Conservation (phyloP, 2,888 invertebrate species). For the Lampropteryx suffumata region DNA sequence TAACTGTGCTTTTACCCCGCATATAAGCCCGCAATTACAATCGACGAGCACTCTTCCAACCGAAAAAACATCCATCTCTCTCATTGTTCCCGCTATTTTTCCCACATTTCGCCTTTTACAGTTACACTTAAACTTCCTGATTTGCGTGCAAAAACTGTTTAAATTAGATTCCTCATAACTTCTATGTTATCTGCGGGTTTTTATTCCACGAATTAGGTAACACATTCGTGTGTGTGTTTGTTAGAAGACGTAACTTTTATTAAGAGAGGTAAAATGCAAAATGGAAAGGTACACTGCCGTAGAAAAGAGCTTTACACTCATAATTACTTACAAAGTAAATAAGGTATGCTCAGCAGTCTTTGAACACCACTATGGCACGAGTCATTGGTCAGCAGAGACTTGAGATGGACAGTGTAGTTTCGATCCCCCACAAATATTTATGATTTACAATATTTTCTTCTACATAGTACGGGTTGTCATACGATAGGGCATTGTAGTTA, state of each 20-base stretch:
- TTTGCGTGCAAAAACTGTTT: conserved; percentile 69
- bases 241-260: conserved; percentile 7
- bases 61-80: conserved; percentile 74
- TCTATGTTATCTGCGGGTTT: conserved; percentile 5
- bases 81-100: conserved; percentile 72
- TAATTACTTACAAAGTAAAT: background rate
- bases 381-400: no score
- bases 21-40: conserved; percentile 69
- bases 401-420: no score
- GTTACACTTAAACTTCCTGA: conserved; percentile 76
- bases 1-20: conserved; percentile 48
- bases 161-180: conserved; percentile 69
- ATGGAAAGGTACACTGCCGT: no score
- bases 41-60: conserved; percentile 77
- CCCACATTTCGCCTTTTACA: conserved; percentile 80
- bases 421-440: no score
- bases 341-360: background rate
- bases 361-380: no score
- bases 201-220: conserved; percentile 15
- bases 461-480: no score
- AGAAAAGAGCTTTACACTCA: no score
- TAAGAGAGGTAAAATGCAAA: background rate
- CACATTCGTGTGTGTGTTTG: conserved; percentile 1
- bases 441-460: no score
- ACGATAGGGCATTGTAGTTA: no score